Evolutionary conservation across 2,888 invertebrate genomes (phyloP).

Genomic region (Tyria jacobaeae): DNA sequence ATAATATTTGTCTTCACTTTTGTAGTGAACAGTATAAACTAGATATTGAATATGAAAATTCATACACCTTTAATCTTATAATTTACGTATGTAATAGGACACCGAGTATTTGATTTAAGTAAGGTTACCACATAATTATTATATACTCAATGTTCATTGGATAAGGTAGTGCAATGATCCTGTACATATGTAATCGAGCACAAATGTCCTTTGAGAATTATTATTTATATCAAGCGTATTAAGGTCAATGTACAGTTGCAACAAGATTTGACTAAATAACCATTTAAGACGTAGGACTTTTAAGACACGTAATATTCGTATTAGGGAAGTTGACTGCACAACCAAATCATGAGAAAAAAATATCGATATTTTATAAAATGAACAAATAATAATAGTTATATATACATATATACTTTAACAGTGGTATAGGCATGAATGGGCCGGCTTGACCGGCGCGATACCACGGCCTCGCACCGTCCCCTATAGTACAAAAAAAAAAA

Average conservation of each 20-base stretch:
- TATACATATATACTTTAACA: too few relatives aligned
- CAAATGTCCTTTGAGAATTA: background rate
- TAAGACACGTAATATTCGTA: too few relatives aligned
- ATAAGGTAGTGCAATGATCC: conserved; percentile 20
- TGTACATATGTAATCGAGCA: background rate
- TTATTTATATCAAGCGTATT: background rate
- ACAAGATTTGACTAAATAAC: background rate
- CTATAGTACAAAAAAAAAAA: too few relatives aligned
- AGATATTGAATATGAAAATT: conserved; percentile 42
- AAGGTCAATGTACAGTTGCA: background rate
- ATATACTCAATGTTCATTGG: conserved; percentile 26
- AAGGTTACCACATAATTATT: conserved; percentile 35
- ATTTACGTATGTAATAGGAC: conserved; percentile 42
- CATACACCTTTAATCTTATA: conserved; percentile 36
- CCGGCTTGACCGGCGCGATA: too few relatives aligned
- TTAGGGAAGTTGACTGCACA: too few relatives aligned
- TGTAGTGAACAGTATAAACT: conserved; percentile 9
- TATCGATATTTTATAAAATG: too few relatives aligned
- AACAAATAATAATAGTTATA: too few relatives aligned
- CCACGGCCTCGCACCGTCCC: too few relatives aligned
- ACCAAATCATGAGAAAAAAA: too few relatives aligned
- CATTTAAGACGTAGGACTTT: too few relatives aligned
- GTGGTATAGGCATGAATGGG: too few relatives aligned
- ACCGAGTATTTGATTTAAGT: conserved; percentile 33
- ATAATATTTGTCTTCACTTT: conserved; percentile 5